A percentile compares a stretch with the other conserved stretches of the same genome.
These are phyloP conservation scores for Medauroidea extradentata DNA, from an alignment of 1,140 invertebrate genomes.

Conservation along the genomic window DNA sequence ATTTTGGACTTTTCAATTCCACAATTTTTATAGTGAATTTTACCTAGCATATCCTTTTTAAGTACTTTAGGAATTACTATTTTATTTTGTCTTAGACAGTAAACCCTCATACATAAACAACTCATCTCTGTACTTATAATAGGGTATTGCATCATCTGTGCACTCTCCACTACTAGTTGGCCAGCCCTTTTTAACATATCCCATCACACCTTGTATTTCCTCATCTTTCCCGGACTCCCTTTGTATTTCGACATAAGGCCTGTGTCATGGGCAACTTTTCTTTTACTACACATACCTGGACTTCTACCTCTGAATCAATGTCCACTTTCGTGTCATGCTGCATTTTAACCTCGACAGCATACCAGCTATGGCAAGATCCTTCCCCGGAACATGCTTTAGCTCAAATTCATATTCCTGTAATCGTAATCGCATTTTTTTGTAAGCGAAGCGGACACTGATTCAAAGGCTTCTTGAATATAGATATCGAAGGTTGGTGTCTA, in stretches of 20 bases:
- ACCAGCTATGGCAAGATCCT: conserved; percentile 19
- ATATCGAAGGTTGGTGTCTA: conserved; percentile 41
- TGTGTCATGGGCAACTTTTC: background rate
- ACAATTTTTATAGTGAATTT: no score
- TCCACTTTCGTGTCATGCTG: no score
- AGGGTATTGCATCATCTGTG: background rate
- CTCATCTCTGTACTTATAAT: no score
- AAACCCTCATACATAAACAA: no score
- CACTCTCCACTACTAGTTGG: background rate
- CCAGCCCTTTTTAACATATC: conserved; percentile 9
- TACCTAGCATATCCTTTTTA: conserved; percentile 28
- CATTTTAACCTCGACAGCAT: conserved; percentile 14
- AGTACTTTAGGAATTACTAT: conserved; percentile 33
- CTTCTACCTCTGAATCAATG: no score
- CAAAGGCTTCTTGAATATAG: conserved; percentile 42
- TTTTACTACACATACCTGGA: no score
- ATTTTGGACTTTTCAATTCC: no score
- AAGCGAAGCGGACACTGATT: conserved; percentile 35
- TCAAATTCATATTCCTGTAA: conserved; percentile 41
- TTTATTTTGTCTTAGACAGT: conserved; percentile 1
- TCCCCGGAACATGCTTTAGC: conserved; percentile 31
- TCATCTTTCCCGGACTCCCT: conserved; percentile 6
- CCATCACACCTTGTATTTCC: background rate
- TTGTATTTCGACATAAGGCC: background rate
- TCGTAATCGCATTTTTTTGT: conserved; percentile 39